Evolutionary conservation across 2,797 vertebrate species (phyloP), one percentile per base, ranked within the genome.

Genomic region (Falco berigora): DNA sequence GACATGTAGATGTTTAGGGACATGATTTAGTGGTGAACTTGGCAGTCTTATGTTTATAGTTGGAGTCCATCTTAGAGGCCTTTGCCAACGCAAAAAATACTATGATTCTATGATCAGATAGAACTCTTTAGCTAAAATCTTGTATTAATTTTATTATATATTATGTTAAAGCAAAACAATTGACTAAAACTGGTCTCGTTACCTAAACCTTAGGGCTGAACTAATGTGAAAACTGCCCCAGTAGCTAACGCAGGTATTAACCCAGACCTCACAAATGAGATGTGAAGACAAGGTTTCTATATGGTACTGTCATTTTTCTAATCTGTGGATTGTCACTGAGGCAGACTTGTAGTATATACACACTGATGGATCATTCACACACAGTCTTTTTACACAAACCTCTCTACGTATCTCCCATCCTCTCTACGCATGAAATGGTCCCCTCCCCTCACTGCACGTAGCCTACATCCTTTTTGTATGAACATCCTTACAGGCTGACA

Each of bases 311-410:
- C 12, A 21, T 66, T 64, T 69, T 85, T 52, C 34, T 64, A 38
- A 38, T 66, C 38, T 86, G 4, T 64, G 55, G 6, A 7, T 42
- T 74, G 52, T 2, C 72, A 55, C 6, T 59, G 55, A 72, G 34
- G 24, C 30, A 53, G 36, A 28, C 38, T 13, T 64, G 47, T 28
- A 55, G 6, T 12, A 64, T 25, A 38, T 21, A 23, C 1, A 4
- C 32, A n/a, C 27, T 36, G 28, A 24, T 0, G 1, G 25, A 34
- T 38, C 5, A 2, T 18, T 59, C 18, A 25, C 0, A 1, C 14
- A 28, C 5, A 14, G 5, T 59, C 4, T 2, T 66, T 49, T 52
- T 52, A 32, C 25, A 55, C 13, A 64, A 32, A 44, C 13, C 3
- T 49, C 19, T 73, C 61, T 55, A 55, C 40, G 10, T 28, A n/a